Percentiles rank a stretch among this genome's conserved stretches.
These are phyloP conservation scores for Chloroceryle amazona DNA, from an alignment of 2,797 vertebrate species.

Conservation along the genomic window DNA sequence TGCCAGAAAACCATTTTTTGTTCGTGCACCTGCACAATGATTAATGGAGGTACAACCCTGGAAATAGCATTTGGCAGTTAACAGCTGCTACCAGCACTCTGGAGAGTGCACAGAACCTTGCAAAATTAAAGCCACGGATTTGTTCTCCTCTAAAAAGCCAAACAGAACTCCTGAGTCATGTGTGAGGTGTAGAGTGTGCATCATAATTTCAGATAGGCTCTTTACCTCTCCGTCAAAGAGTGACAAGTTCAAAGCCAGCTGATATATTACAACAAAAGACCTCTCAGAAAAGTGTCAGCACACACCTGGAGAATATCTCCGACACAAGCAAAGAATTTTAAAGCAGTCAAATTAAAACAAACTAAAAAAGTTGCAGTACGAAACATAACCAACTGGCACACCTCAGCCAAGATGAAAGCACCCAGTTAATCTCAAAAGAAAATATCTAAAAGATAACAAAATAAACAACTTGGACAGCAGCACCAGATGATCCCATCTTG, in stretches of 20 bases:
- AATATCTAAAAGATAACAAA: not conserved
- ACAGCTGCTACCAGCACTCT: slow-evolving; percentile 66
- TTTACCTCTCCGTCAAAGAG: slow-evolving; percentile 1
- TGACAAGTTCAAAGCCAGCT: slow-evolving; percentile 46
- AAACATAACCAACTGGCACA: not conserved
- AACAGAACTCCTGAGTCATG: slow-evolving; percentile 50
- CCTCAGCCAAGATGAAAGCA: not conserved
- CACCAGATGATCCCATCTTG: accelerated
- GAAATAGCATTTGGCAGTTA: slow-evolving; percentile 67
- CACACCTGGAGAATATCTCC: slow-evolving; percentile 1
- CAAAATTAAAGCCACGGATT: slow-evolving; percentile 55
- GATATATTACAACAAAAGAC: slow-evolving; percentile 19
- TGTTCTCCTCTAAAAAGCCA: slow-evolving; percentile 25
- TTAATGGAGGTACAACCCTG: slow-evolving; percentile 60
- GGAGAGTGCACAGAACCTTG: slow-evolving; percentile 62
- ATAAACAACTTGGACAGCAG: not conserved
- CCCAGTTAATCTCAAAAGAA: not conserved
- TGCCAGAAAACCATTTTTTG: slow-evolving; percentile 44
- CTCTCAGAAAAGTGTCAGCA: slow-evolving; percentile 16
- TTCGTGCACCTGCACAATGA: slow-evolving; percentile 61
- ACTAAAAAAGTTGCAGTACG: not conserved
- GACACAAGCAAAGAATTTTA: slow-evolving; percentile 24
- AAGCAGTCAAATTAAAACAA: slow-evolving; percentile 15
- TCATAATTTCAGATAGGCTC: slow-evolving; percentile 31
- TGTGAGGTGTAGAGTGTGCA: not conserved